Evolutionary conservation across 1,140 invertebrate species (phyloP).

Genomic region (Formica exsecta): DNA sequence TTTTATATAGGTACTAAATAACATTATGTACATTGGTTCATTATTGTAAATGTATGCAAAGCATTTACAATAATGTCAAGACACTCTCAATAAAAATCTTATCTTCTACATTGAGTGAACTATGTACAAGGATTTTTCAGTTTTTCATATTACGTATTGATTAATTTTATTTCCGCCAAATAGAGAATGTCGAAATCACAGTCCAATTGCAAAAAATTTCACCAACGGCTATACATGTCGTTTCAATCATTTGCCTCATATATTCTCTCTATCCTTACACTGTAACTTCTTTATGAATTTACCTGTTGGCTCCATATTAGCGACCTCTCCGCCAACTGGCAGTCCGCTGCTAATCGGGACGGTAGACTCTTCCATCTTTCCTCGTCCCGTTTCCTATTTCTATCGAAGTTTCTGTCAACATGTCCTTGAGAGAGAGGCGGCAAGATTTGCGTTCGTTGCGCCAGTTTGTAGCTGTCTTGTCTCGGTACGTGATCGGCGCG

Average conservation of each 20-base stretch:
- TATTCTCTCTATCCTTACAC: constrained; percentile 31
- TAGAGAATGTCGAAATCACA: constrained; percentile 59
- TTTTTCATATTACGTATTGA: constrained; percentile 23
- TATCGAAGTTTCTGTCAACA: constrained; percentile 78
- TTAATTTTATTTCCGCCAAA: constrained; percentile 36
- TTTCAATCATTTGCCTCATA: neutral
- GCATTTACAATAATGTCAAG: constrained; percentile 69
- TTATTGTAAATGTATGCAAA: constrained; percentile 64
- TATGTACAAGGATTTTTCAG: constrained; percentile 43
- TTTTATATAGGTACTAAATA: constrained; percentile 66
- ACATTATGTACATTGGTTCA: constrained; percentile 71
- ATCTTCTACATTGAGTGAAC: constrained; percentile 39
- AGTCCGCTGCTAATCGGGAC: constrained; percentile 82
- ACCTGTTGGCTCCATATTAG: constrained; percentile 84
- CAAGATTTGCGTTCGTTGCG: constrained; percentile 88
- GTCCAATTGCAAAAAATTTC: constrained; percentile 49
- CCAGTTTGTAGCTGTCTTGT: constrained; percentile 89
- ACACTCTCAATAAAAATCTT: constrained; percentile 40
- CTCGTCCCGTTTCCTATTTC: constrained; percentile 80
- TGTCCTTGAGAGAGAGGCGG: constrained; percentile 83
- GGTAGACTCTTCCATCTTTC: constrained; percentile 84
- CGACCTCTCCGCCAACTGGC: constrained; percentile 82
- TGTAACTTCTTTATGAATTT: constrained; percentile 78
- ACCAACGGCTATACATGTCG: constrained; percentile 17
- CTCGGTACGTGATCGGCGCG: constrained; percentile 85